Percentiles rank a stretch among this genome's conserved stretches.
Evolutionary conservation across 2,797 vertebrate genomes (phyloP).

Genomic region (Fringilla coelebs): DNA sequence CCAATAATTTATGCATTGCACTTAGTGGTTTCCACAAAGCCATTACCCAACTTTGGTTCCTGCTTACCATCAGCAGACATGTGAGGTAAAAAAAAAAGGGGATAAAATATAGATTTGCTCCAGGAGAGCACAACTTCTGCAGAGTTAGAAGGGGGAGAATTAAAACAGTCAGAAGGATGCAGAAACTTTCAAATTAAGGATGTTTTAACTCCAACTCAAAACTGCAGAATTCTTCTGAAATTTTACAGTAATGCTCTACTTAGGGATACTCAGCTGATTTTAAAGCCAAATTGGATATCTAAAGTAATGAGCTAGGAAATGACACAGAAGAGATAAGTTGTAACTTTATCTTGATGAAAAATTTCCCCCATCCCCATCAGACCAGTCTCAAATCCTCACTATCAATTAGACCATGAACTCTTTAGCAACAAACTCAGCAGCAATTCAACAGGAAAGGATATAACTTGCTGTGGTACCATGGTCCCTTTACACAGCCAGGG

Average conservation of each 20-base stretch:
- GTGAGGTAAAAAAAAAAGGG: not conserved
- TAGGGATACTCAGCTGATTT: not conserved
- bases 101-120: not conserved
- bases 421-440: not conserved
- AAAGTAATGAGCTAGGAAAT: not conserved
- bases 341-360: not conserved
- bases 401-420: not conserved
- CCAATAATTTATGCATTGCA: not conserved
- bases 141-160: not conserved
- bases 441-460: not conserved
- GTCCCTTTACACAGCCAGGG: not conserved
- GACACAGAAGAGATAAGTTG: not conserved
- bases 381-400: not conserved
- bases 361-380: not conserved
- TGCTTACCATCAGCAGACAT: not conserved
- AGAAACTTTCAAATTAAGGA: not conserved
- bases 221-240: not conserved
- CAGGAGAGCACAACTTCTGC: not conserved
- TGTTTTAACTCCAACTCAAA: not conserved
- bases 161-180: not conserved
- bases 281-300: not conserved
- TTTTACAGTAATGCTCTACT: not conserved
- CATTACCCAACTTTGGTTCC: not conserved
- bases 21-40: not conserved
- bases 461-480: not conserved